Evolutionary conservation across 2,113 vertebrate genomes (phyloP).

Genomic region (Limnothrissa miodon): DNA sequence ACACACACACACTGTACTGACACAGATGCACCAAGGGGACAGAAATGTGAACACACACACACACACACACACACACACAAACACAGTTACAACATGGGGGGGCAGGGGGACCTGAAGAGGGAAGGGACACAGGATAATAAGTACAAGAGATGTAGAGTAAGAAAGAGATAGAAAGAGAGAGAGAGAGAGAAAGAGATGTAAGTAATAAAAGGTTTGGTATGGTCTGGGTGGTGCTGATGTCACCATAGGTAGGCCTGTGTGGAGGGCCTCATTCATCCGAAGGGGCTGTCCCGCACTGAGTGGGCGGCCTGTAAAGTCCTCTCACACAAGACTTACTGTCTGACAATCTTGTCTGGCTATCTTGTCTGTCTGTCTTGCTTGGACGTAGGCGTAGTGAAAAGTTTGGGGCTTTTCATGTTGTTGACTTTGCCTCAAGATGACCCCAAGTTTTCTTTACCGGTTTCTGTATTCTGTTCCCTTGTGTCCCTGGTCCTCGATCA

Average conservation of each 20-base stretch:
- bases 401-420: neutral
- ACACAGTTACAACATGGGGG: neutral
- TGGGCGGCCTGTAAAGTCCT: neutral
- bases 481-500: too few relatives aligned
- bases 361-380: neutral
- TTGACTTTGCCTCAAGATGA: neutral
- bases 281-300: neutral
- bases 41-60: neutral
- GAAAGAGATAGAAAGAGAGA: neutral
- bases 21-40: neutral
- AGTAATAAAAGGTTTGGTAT: neutral
- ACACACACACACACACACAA: neutral
- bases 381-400: neutral
- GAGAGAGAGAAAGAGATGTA: neutral
- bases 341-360: neutral
- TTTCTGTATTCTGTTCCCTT: neutral
- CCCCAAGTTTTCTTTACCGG: neutral
- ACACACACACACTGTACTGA: neutral
- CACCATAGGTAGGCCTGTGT: neutral
- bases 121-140: neutral
- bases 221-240: neutral
- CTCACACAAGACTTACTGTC: neutral
- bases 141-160: neutral
- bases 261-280: neutral
- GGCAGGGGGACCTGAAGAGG: too few relatives aligned